phyloP scores from a whole-genome alignment of 2,113 vertebrate genomes.

The Macroglossus sobrinus region DNA sequence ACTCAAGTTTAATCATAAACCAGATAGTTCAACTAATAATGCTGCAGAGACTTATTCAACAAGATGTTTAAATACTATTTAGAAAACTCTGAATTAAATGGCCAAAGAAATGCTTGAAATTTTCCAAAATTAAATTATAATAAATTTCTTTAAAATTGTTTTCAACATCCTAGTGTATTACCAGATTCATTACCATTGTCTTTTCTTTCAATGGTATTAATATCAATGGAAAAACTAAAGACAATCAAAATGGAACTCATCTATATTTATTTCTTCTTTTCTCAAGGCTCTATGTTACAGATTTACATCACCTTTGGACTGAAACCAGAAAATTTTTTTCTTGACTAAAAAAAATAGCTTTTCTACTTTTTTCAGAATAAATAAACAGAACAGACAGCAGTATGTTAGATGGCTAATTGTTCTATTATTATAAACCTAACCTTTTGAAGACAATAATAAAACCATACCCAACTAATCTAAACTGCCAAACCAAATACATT shows the following conservation, averaged over 20 bases:
- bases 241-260: not conserved
- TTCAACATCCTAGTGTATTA: not conserved
- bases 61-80: not conserved
- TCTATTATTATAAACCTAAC: not conserved
- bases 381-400: not conserved
- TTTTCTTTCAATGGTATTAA: not conserved
- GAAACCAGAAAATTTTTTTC: not conserved
- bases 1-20: slow-evolving; percentile 1
- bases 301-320: not conserved
- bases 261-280: not conserved
- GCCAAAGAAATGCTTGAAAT: not conserved
- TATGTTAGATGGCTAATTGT: not conserved
- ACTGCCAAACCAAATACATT: slow-evolving; percentile 52
- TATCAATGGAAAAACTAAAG: not conserved
- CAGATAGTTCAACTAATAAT: not conserved
- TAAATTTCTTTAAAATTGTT: not conserved
- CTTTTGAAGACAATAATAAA: not conserved
- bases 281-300: not conserved
- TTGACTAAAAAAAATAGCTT: not conserved
- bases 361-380: slow-evolving; percentile 24
- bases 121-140: slow-evolving; percentile 25
- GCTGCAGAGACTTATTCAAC: not conserved
- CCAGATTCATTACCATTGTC: not conserved
- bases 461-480: slow-evolving; percentile 9
- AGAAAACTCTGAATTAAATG: not conserved